Evolutionary conservation across 92 coral and sea anemone genomes (phyloP).

Genomic region (Galaxea fascicularis): DNA sequence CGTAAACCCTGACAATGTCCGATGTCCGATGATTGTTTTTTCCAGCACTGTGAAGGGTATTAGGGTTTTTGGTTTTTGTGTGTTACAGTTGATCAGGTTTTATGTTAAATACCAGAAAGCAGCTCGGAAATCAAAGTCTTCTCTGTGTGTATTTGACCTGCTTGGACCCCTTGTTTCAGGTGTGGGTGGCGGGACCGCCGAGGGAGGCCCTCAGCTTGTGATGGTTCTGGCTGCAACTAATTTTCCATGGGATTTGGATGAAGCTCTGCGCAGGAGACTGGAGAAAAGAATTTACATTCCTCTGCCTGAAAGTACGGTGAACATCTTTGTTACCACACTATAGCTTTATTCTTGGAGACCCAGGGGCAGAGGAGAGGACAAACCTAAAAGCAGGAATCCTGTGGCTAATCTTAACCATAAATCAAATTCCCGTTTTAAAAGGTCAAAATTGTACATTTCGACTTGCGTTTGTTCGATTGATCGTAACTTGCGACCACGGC

Average conservation of each 20-base stretch:
- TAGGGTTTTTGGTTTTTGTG: too few species aligned
- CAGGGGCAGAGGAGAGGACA: too few species aligned
- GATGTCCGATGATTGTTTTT: too few species aligned
- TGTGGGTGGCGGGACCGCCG: conserved; percentile 91
- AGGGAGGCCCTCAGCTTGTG: conserved; percentile 78
- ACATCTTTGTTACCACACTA: not conserved
- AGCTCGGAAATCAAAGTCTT: not conserved
- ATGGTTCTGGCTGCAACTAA: conserved; percentile 99
- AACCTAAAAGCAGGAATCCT: too few species aligned
- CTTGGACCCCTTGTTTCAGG: conserved; percentile 44
- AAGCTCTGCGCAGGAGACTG: conserved; percentile 95
- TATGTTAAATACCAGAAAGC: not conserved
- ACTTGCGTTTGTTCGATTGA: too few species aligned
- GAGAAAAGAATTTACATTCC: conserved; percentile 98
- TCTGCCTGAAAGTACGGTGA: conserved; percentile 82
- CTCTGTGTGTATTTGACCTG: not conserved
- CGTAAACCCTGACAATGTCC: too few species aligned
- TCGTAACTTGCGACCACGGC: too few species aligned
- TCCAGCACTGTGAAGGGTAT: too few species aligned
- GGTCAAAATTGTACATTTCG: too few species aligned
- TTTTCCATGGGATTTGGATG: conserved; percentile 99
- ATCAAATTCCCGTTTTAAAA: too few species aligned
- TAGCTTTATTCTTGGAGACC: not conserved
- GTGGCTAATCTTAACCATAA: too few species aligned
- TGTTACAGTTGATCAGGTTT: too few species aligned